Percentiles rank a stretch among this genome's conserved stretches.
Conservation (phyloP, 1,140 invertebrate genomes). For the Bicyclus anynana region DNA sequence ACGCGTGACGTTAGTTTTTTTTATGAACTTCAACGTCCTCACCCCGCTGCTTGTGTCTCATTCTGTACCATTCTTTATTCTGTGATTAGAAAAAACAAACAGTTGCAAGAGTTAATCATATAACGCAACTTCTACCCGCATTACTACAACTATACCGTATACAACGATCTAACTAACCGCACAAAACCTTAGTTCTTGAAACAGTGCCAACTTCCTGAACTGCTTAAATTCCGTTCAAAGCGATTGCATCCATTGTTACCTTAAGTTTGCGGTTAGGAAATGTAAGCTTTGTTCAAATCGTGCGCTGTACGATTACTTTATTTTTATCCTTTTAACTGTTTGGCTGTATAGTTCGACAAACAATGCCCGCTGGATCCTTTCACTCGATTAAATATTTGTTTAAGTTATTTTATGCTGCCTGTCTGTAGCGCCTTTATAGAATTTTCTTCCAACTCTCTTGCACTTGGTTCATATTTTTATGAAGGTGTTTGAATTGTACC, state of each 20-base stretch:
- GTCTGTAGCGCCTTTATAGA: neutral
- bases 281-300: constrained; percentile 18
- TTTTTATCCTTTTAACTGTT: constrained; percentile 7
- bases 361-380: neutral
- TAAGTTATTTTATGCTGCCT: neutral
- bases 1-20: too few relatives aligned
- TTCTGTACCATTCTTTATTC: too few relatives aligned
- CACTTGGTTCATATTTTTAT: too few relatives aligned
- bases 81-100: too few relatives aligned
- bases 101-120: neutral
- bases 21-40: too few relatives aligned
- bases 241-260: constrained; percentile 29
- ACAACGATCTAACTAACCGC: constrained; percentile 3
- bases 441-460: neutral
- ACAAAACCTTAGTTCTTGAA: constrained; percentile 27
- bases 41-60: too few relatives aligned
- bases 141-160: constrained; percentile 1
- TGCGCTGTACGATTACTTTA: constrained; percentile 4
- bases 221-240: constrained; percentile 31
- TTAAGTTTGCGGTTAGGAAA: constrained; percentile 21
- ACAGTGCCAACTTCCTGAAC: constrained; percentile 28
- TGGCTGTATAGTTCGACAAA: constrained; percentile 4
- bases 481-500: too few relatives aligned
- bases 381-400: neutral
- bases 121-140: neutral